These are phyloP conservation scores for Sisyra nigra DNA, from an alignment of 2,888 invertebrate species.

Conservation along the genomic window DNA sequence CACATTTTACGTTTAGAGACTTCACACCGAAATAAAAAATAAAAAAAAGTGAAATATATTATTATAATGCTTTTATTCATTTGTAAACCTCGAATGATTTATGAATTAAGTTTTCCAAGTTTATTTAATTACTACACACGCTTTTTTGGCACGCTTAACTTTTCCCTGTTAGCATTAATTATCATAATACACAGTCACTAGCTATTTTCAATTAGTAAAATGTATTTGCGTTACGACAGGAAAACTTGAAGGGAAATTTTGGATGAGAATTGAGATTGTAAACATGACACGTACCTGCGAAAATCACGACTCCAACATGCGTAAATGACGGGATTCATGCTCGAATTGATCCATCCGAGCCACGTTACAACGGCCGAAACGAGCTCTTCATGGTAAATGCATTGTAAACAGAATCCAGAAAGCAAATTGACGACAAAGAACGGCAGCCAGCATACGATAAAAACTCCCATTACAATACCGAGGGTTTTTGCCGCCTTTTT, in stretches of 20 bases:
- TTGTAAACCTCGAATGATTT: too few species aligned
- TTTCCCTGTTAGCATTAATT: too few species aligned
- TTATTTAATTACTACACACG: too few species aligned
- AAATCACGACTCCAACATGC: constrained; percentile 98
- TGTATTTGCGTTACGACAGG: too few species aligned
- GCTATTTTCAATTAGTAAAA: too few species aligned
- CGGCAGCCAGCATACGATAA: constrained; percentile 94
- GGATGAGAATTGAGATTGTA: background rate
- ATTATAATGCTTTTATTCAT: too few species aligned
- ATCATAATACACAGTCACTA: too few species aligned
- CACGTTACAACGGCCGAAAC: constrained; percentile 81
- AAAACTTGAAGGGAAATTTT: background rate
- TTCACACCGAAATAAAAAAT: too few species aligned
- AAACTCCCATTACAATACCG: constrained; percentile 93
- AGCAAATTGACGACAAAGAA: constrained; percentile 91
- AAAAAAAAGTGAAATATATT: too few species aligned
- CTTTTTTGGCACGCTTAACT: too few species aligned
- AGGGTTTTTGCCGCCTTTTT: constrained; percentile 95
- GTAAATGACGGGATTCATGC: constrained; percentile 95
- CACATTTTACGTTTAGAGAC: too few species aligned
- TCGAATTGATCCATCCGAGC: constrained; percentile 91
- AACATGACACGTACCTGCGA: constrained; percentile 48
- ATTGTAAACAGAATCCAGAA: constrained; percentile 75
- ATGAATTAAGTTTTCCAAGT: too few species aligned
- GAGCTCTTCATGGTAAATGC: constrained; percentile 76